These are phyloP conservation scores for Halictus quadricinctus DNA, from an alignment of 2,888 invertebrate genomes.

Conservation along the genomic window DNA sequence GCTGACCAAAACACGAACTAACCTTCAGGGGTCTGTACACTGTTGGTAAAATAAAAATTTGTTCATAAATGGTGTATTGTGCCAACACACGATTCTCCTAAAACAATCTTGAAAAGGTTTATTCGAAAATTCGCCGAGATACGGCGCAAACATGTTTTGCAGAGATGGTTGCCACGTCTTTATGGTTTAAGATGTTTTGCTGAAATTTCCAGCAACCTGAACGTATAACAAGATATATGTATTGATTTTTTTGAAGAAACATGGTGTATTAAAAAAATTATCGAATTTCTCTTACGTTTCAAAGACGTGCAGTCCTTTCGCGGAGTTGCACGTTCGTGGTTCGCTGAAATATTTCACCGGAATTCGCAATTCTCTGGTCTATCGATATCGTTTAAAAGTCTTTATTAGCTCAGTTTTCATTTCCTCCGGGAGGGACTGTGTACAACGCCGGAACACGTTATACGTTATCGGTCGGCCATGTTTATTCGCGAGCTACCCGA, in stretches of 20 bases:
- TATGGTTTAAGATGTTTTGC: no score
- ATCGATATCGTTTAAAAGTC: not conserved
- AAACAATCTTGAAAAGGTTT: not conserved
- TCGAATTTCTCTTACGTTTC: not conserved
- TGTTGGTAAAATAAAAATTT: not conserved
- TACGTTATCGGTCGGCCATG: not conserved
- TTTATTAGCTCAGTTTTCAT: not conserved
- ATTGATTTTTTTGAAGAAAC: not conserved
- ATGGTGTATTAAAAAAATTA: not conserved
- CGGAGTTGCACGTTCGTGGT: no score
- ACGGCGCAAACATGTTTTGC: not conserved
- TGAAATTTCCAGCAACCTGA: no score
- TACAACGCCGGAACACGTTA: not conserved
- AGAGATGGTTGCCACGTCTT: no score
- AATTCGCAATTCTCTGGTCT: not conserved
- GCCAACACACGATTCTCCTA: no score
- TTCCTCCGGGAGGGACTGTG: not conserved
- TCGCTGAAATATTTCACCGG: not conserved
- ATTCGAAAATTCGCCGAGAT: not conserved
- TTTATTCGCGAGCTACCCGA: constrained; percentile 11
- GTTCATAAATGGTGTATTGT: no score
- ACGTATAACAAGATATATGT: no score
- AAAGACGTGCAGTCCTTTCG: no score
- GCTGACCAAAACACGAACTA: not conserved
- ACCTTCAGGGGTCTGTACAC: not conserved